Percentiles rank a stretch among this genome's conserved stretches.
Evolutionary conservation across 1,140 invertebrate species (phyloP).

Genomic region (Capitella teleta): DNA sequence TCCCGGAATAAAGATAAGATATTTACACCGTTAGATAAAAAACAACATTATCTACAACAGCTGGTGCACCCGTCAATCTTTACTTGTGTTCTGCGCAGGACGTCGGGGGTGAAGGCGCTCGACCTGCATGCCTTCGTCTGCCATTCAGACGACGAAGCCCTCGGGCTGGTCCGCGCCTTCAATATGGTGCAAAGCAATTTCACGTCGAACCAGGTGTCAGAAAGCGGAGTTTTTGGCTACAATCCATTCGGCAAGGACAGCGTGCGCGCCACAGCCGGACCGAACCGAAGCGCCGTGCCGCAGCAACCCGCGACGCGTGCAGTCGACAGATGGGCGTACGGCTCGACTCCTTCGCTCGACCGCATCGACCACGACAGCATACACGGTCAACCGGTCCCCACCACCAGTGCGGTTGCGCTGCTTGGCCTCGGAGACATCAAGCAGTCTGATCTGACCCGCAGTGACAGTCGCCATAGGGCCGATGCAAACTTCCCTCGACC

Average conservation of each 20-base stretch:
- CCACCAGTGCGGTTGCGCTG: not conserved
- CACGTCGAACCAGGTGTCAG: not conserved
- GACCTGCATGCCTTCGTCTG: slow-evolving; percentile 7
- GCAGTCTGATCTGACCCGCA: too few species aligned
- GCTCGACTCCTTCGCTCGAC: not conserved
- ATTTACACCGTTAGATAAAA: slow-evolving; percentile 2
- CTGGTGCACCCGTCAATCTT: slow-evolving; percentile 1
- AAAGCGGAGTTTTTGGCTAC: slow-evolving; percentile 4
- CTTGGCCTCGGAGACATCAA: not conserved
- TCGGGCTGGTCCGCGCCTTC: slow-evolving; percentile 3
- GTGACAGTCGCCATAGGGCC: too few species aligned
- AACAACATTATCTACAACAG: not conserved
- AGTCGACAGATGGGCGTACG: not conserved
- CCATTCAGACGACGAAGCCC: not conserved
- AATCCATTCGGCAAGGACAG: slow-evolving; percentile 6
- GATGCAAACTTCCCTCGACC: too few species aligned
- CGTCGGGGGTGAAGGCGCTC: not conserved
- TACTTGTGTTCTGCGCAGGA: slow-evolving; percentile 3
- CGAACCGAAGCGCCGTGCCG: not conserved
- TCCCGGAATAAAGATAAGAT: slow-evolving; percentile 2
- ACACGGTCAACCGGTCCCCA: not conserved
- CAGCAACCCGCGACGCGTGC: not conserved
- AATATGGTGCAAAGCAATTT: not conserved
- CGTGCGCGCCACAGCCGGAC: not conserved
- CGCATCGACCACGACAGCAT: not conserved